Base-by-base conservation (phyloP, 2,797 vertebrate species). In the Garrulus glandarius region DNA sequence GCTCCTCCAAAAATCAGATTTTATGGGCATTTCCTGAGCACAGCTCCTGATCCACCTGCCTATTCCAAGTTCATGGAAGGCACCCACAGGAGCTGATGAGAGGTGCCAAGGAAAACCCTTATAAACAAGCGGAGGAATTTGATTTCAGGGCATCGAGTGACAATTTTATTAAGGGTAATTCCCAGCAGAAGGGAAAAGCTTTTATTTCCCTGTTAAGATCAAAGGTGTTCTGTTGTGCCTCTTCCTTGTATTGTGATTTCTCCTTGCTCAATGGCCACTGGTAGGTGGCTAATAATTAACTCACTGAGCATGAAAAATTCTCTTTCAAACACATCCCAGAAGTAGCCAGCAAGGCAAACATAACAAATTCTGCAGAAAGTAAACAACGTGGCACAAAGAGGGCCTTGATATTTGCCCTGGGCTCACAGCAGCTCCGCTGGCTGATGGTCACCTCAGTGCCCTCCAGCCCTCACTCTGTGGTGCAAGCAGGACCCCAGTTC, bases 131-230 rank as follows among this genome's bases (percentile, higher is more conserved):
- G 44, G 43, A 88, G 60, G 50, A 82, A 84, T 91, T 71, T 84
- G 71, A 76, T 96, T 85, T 94, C 75, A 52, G 46, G 65, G 53
- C 6, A 32, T 94, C 55, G 59, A 75, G 72, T 89, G 78, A 83
- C 10, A 34, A 2, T 76, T 95, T 96, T 95, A 96, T 80, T 36
- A 52, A 59, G 97, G 98, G 98, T 96, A 97, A 97, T 98, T 98
- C 98, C 98, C 94, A 0, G 82, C 9, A 92, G 84, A 56, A 88
- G 82, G 93, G 89, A 87, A 69, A 75, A 29, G 8, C 2, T 77
- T 96, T 92, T 92, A 92, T 97, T 98, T 98, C 98, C 98, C 93
- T 85, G 92, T 98, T 56, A 39, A 90, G 94, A 97, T 97, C 96
- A 98, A 97, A 97, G 94, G 95, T 57, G 80, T 65, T 96, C 82